phyloP scores from a whole-genome alignment of 2,888 invertebrate species.

The Apomyelois bistriatella region DNA sequence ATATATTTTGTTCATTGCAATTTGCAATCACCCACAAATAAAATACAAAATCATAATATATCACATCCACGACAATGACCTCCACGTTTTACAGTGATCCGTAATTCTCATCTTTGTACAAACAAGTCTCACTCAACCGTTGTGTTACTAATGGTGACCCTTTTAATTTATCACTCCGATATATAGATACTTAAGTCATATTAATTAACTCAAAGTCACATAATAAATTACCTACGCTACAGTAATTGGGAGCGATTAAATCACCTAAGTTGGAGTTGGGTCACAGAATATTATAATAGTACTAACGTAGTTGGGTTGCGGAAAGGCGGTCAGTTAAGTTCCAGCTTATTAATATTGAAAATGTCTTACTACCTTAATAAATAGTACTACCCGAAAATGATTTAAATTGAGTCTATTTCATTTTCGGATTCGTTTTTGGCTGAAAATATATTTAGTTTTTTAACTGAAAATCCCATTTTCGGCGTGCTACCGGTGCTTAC shows the following conservation, averaged over 20 bases:
- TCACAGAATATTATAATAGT: too few species aligned
- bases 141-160: slow-evolving; percentile 30
- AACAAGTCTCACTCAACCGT: slow-evolving; percentile 29
- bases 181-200: background rate
- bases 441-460: too few species aligned
- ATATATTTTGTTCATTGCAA: too few species aligned
- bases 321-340: too few species aligned
- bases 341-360: too few species aligned
- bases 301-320: too few species aligned
- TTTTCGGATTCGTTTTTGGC: too few species aligned
- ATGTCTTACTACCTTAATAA: background rate
- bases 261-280: too few species aligned
- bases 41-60: slow-evolving; percentile 10
- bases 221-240: background rate
- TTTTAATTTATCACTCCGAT: background rate
- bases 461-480: too few species aligned
- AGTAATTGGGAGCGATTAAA: background rate
- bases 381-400: too few species aligned
- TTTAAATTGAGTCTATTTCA: too few species aligned
- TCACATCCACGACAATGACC: slow-evolving; percentile 32
- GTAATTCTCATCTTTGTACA: slow-evolving; percentile 32
- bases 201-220: background rate
- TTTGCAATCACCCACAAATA: background rate
- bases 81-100: slow-evolving; percentile 39
- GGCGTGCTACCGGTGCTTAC: too few species aligned